A percentile compares a stretch with the other conserved stretches of the same genome.
Conservation (phyloP, 2,888 invertebrate species). For the Sialis lutaria region DNA sequence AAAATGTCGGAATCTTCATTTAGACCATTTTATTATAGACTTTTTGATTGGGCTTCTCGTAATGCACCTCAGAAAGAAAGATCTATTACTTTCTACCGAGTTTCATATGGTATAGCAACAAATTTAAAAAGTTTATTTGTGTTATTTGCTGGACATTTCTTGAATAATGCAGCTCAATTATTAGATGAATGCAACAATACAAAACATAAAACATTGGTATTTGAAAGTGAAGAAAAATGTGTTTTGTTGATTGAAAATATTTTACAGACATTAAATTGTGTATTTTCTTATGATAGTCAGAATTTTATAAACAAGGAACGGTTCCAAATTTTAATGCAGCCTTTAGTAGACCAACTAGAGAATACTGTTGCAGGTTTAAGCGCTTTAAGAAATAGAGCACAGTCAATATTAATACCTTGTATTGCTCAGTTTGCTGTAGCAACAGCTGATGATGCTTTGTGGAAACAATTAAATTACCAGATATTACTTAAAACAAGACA, state of each 20-base stretch:
- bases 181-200: constrained; percentile 48
- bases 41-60: constrained; percentile 75
- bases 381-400: constrained; percentile 38
- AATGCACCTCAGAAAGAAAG: constrained; percentile 42
- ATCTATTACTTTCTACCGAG: constrained; percentile 66
- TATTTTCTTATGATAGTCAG: constrained; percentile 70
- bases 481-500: constrained; percentile 74
- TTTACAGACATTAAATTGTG: constrained; percentile 52
- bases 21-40: constrained; percentile 69
- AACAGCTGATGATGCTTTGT: constrained; percentile 67
- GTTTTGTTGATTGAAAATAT: constrained; percentile 50
- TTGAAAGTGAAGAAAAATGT: constrained; percentile 35
- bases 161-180: constrained; percentile 63
- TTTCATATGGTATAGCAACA: constrained; percentile 62
- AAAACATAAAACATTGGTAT: constrained; percentile 34
- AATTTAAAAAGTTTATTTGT: constrained; percentile 75
- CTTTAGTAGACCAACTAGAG: constrained; percentile 77
- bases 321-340: constrained; percentile 70
- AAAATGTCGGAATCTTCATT: constrained; percentile 82
- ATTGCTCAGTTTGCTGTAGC: constrained; percentile 69
- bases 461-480: constrained; percentile 84
- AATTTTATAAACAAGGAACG: constrained; percentile 71
- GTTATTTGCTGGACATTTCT: constrained; percentile 72
- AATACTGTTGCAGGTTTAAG: constrained; percentile 49
- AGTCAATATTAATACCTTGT: constrained; percentile 51